A percentile compares a stretch with the other conserved stretches of the same genome.
Conservation (phyloP, 2,113 vertebrate genomes). For the Bagarius yarrelli region DNA sequence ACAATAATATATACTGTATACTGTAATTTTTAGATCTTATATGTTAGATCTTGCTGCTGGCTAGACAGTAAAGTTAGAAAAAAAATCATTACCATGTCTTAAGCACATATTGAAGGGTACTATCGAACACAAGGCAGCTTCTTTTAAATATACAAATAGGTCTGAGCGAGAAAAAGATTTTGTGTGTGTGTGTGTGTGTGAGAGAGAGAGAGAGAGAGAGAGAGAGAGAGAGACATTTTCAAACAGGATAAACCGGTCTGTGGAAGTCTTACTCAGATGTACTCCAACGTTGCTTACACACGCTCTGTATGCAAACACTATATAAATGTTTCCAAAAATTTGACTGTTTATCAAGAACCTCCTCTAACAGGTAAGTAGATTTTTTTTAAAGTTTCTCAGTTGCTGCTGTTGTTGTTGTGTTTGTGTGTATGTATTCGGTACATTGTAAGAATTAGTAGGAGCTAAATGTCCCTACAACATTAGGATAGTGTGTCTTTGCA, state of each 20-base stretch:
- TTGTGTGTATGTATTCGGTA: not conserved
- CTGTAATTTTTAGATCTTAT: no score
- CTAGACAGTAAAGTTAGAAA: not conserved
- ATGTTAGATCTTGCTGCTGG: no score
- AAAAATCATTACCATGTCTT: not conserved
- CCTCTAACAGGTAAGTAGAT: not conserved
- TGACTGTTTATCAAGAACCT: not conserved
- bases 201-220: not conserved
- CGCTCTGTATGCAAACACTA: constrained; percentile 4
- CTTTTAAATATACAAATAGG: not conserved
- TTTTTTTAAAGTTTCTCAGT: not conserved
- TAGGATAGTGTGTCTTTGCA: not conserved
- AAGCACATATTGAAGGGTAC: not conserved
- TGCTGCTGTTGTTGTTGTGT: not conserved
- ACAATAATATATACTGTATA: not conserved
- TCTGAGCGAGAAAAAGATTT: not conserved
- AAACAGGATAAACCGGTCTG: constrained; percentile 38
- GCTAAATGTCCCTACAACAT: not conserved
- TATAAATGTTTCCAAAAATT: not conserved
- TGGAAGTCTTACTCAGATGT: constrained; percentile 1
- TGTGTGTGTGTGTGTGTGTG: not conserved
- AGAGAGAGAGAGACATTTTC: not conserved
- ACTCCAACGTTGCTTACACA: not conserved
- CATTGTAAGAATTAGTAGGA: not conserved
- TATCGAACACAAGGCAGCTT: not conserved